Evolutionary conservation across 1,140 invertebrate species (phyloP).

Genomic region (Elymnias hypermnestra): DNA sequence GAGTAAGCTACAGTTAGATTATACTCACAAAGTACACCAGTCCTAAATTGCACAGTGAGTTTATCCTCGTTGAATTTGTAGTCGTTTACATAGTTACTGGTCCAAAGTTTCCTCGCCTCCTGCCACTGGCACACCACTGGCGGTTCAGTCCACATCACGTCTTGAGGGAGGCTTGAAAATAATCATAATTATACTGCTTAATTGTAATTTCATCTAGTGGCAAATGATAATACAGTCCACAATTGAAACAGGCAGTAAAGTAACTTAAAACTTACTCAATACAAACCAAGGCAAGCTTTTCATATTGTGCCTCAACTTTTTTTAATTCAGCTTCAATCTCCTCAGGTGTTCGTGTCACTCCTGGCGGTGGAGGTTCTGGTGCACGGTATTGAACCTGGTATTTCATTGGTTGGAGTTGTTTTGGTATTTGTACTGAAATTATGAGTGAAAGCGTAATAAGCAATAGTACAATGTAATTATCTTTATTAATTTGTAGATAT

Average conservation of each 20-base stretch:
- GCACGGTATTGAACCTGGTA: slow-evolving; percentile 84
- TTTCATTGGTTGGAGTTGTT: slow-evolving; percentile 79
- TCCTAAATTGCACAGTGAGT: slow-evolving; percentile 84
- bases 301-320: slow-evolving; percentile 83
- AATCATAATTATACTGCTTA: background rate
- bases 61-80: slow-evolving; percentile 91
- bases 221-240: too few relatives aligned
- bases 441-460: background rate
- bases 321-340: slow-evolving; percentile 88
- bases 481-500: too few relatives aligned
- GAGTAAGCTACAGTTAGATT: too few relatives aligned
- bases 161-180: slow-evolving; percentile 80
- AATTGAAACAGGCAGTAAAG: too few relatives aligned
- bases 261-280: slow-evolving; percentile 79
- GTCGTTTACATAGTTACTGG: slow-evolving; percentile 86
- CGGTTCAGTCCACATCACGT: slow-evolving; percentile 89
- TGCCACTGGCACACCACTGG: slow-evolving; percentile 89
- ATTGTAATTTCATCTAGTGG: too few relatives aligned
- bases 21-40: slow-evolving; percentile 81
- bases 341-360: slow-evolving; percentile 83
- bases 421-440: slow-evolving; percentile 80
- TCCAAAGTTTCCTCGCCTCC: slow-evolving; percentile 78
- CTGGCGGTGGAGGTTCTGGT: slow-evolving; percentile 79
- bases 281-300: slow-evolving; percentile 82
- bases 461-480: too few relatives aligned